A percentile compares a stretch with the other conserved stretches of the same genome.
Evolutionary conservation across 2,888 invertebrate genomes (phyloP).

Genomic region (Heliconius hortense): DNA sequence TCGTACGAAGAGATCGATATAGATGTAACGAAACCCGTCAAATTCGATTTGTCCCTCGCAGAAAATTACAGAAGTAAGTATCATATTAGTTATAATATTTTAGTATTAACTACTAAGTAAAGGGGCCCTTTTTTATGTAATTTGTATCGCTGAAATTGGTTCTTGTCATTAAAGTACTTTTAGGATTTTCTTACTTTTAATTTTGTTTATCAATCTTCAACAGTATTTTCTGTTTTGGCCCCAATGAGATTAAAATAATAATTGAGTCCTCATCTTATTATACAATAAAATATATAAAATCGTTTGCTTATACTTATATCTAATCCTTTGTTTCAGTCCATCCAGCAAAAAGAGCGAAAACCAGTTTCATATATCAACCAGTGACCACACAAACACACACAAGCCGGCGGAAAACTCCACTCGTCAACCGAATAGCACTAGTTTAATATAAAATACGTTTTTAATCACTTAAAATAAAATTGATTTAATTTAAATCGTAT

Average conservation of each 20-base stretch:
- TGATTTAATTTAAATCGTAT: neutral
- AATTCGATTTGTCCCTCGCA: constrained; percentile 81
- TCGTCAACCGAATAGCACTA: constrained; percentile 79
- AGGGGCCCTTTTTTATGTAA: no score
- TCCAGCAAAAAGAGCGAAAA: constrained; percentile 75
- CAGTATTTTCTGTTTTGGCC: no score
- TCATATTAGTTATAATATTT: neutral
- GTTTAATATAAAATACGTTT: constrained; percentile 34
- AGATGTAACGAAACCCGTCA: constrained; percentile 83
- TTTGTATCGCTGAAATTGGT: no score
- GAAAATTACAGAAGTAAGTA: constrained; percentile 79
- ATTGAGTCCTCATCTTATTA: neutral
- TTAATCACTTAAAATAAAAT: constrained; percentile 8
- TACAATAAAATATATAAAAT: neutral
- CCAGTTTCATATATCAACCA: constrained; percentile 71
- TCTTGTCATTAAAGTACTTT: no score
- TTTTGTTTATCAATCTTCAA: no score
- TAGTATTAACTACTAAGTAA: neutral
- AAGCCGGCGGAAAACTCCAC: constrained; percentile 84
- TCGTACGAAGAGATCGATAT: constrained; percentile 89
- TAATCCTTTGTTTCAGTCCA: constrained; percentile 59
- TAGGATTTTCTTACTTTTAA: no score
- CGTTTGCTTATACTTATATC: neutral
- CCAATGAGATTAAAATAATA: neutral
- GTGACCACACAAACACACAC: constrained; percentile 74